Percentiles rank a stretch among this genome's conserved stretches.
These are phyloP conservation scores for Coccyzus lansbergi DNA, from an alignment of 2,797 vertebrate genomes.

Conservation along the genomic window DNA sequence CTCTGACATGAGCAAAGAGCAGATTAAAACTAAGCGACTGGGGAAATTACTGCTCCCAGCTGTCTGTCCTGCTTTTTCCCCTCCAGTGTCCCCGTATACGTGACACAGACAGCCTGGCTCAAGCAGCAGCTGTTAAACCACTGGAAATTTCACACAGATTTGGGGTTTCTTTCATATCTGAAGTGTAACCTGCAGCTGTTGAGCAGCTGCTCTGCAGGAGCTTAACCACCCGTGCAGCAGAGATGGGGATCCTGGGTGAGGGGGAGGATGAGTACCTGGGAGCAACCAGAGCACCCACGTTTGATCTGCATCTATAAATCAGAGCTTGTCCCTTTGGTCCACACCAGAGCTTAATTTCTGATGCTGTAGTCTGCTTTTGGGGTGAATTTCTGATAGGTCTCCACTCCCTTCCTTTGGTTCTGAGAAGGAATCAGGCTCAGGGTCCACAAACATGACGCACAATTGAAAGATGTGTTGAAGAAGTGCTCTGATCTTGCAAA, in stretches of 20 bases:
- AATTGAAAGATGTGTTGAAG: not conserved
- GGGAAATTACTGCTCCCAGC: constrained; percentile 50
- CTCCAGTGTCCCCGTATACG: not conserved
- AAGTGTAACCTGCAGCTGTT: constrained; percentile 56
- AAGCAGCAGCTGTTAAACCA: constrained; percentile 63
- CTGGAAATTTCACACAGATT: constrained; percentile 71
- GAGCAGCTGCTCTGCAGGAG: constrained; percentile 12
- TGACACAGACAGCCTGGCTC: constrained; percentile 65
- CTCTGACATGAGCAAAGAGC: not conserved
- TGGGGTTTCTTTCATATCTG: constrained; percentile 49
- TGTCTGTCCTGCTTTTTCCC: constrained; percentile 15
- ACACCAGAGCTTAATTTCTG: not conserved
- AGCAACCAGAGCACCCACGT: not conserved
- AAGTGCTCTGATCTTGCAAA: not conserved
- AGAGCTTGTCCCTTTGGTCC: not conserved
- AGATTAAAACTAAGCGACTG: not conserved
- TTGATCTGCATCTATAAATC: not conserved
- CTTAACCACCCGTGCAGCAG: constrained; percentile 31
- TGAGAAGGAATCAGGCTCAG: not conserved
- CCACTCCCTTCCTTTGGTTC: not conserved
- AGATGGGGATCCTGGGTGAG: not conserved
- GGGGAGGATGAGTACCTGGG: not conserved
- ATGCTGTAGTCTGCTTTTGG: fast-evolving
- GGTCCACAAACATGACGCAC: not conserved
- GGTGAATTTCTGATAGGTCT: not conserved